Percentiles rank a stretch among this genome's conserved stretches.
These are phyloP conservation scores for Scaptomyza polygonia DNA, from an alignment of 2,888 invertebrate genomes.

Conservation along the genomic window DNA sequence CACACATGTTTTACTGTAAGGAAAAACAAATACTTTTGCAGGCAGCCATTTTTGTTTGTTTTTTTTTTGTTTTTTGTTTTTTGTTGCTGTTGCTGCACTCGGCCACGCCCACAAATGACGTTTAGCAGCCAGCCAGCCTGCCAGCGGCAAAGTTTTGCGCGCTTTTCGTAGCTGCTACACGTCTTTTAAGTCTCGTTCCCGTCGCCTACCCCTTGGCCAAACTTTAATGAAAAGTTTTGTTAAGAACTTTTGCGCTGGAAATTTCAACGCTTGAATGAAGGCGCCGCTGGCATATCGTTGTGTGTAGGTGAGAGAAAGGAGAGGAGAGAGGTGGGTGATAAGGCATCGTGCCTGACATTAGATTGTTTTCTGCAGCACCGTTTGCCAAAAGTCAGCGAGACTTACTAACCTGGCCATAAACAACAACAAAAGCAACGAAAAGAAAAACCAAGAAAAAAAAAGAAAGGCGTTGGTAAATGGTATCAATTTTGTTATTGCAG, in stretches of 20 bases:
- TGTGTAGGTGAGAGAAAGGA: neutral
- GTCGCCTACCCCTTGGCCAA: slow-evolving; percentile 58
- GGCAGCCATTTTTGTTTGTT: slow-evolving; percentile 33
- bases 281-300: slow-evolving; percentile 8
- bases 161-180: slow-evolving; percentile 33
- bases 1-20: slow-evolving; percentile 10
- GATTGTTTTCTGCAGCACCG: slow-evolving; percentile 64
- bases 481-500: slow-evolving; percentile 73
- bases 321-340: neutral
- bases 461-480: slow-evolving; percentile 41
- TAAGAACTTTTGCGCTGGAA: slow-evolving; percentile 76
- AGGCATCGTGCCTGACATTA: slow-evolving; percentile 58
- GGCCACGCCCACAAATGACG: slow-evolving; percentile 73
- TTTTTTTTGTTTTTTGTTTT: slow-evolving; percentile 23
- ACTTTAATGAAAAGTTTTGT: slow-evolving; percentile 81
- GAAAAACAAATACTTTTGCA: slow-evolving; percentile 63
- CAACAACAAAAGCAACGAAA: slow-evolving; percentile 25
- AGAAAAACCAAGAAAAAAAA: slow-evolving; percentile 3
- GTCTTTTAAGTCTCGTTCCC: slow-evolving; percentile 18
- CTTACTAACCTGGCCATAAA: slow-evolving; percentile 59
- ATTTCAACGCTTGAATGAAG: slow-evolving; percentile 76
- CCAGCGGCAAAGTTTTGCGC: slow-evolving; percentile 71
- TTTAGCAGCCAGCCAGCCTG: slow-evolving; percentile 64
- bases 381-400: slow-evolving; percentile 70
- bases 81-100: slow-evolving; percentile 45